phyloP scores from a whole-genome alignment of 2,797 vertebrate genomes.

The Gadopsis bispinosus region DNA sequence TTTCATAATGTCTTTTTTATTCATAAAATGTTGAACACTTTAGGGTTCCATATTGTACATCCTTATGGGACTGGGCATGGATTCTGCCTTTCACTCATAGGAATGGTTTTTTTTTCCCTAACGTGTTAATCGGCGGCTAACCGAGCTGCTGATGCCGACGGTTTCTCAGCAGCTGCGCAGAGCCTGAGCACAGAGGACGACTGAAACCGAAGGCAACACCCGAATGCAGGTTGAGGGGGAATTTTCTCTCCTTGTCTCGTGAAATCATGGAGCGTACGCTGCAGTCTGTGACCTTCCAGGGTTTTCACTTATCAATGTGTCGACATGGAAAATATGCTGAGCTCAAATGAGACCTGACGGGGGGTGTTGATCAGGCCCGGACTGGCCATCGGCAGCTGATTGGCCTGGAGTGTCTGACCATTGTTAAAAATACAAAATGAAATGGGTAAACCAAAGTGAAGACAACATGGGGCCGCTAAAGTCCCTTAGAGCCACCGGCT shows the following conservation, averaged over 20 bases:
- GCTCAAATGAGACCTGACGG: not conserved
- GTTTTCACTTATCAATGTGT: slow-evolving; percentile 19
- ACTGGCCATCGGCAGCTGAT: no score
- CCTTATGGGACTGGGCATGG: not conserved
- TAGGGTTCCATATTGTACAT: not conserved
- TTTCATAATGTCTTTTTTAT: not conserved
- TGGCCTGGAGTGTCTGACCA: no score
- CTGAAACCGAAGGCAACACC: slow-evolving; percentile 32
- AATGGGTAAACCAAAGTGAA: no score
- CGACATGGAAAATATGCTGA: slow-evolving; percentile 10
- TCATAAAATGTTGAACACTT: not conserved
- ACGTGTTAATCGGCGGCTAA: slow-evolving; percentile 47
- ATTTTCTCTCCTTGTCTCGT: slow-evolving; percentile 18
- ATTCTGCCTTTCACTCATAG: slow-evolving; percentile 1
- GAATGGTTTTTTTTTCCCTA: not conserved
- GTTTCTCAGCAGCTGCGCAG: slow-evolving; percentile 13
- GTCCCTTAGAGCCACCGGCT: no score
- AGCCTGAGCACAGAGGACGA: slow-evolving; percentile 14
- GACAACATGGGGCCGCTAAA: no score
- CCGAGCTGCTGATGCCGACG: slow-evolving; percentile 21
- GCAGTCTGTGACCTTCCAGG: slow-evolving; percentile 1
- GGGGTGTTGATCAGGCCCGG: slow-evolving; percentile 2
- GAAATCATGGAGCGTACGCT: not conserved
- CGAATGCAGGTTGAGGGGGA: slow-evolving; percentile 12
- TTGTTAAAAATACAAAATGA: no score